Evolutionary conservation across 2,113 vertebrate genomes (phyloP).

Genomic region (Pseudopodoces humilis): DNA sequence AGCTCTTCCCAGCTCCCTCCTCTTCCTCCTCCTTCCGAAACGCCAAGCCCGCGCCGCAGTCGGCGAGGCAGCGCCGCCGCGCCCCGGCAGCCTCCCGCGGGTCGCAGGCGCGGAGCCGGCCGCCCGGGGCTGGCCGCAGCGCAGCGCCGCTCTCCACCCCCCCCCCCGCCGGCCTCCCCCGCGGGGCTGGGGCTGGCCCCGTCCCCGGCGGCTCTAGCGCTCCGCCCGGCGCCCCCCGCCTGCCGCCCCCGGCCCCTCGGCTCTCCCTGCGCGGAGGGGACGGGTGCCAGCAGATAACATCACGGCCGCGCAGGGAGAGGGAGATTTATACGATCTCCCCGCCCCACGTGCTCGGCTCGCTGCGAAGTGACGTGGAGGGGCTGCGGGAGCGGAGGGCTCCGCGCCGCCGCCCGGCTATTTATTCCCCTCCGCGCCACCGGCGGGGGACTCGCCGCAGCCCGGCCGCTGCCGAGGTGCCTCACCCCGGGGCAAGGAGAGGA

Average conservation of each 20-base stretch:
- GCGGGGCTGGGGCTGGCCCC: background rate
- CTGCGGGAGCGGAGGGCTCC: conserved; percentile 63
- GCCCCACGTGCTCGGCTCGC: conserved; percentile 80
- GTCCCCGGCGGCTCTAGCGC: background rate
- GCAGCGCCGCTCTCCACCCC: background rate
- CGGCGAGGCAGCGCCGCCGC: background rate
- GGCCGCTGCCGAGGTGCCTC: background rate
- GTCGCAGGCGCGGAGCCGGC: background rate
- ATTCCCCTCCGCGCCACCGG: background rate
- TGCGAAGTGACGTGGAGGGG: conserved; percentile 76
- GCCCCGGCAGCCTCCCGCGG: background rate
- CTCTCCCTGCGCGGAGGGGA: conserved; percentile 38
- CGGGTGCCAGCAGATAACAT: conserved; percentile 82
- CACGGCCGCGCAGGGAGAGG: conserved; percentile 71
- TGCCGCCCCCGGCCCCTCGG: conserved; percentile 20
- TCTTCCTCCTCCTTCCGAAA: no score
- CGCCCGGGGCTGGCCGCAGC: background rate
- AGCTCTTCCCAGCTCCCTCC: no score
- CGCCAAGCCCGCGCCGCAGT: background rate
- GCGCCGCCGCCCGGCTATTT: conserved; percentile 22
- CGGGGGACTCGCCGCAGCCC: background rate
- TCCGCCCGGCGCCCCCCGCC: conserved; percentile 49
- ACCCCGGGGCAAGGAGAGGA: no score
- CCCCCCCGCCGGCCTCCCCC: background rate
- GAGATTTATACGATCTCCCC: conserved; percentile 78